phyloP scores from a whole-genome alignment of 2,888 invertebrate species.

The Dryococelus australis region DNA sequence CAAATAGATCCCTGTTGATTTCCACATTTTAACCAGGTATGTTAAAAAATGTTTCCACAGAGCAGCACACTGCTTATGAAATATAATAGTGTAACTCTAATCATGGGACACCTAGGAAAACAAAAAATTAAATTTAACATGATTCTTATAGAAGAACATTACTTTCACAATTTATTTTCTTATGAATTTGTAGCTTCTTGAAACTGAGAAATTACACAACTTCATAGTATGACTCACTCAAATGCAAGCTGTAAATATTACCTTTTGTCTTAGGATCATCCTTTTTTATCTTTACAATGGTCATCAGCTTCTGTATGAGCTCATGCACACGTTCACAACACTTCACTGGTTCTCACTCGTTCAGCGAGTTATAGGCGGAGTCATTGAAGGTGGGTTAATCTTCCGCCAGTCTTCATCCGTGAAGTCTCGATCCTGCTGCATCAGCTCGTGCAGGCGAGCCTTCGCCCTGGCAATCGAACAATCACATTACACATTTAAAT shows the following conservation, averaged over 20 bases:
- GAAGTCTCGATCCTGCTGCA: conserved; percentile 91
- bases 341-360: conserved; percentile 93
- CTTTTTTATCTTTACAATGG: conserved; percentile 83
- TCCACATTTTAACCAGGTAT: too few relatives aligned
- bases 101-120: too few relatives aligned
- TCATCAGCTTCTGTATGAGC: conserved; percentile 85
- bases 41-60: too few relatives aligned
- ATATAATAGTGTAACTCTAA: too few relatives aligned
- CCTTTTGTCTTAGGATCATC: conserved; percentile 90
- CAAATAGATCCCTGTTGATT: too few relatives aligned
- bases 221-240: too few relatives aligned
- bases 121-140: too few relatives aligned
- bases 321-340: conserved; percentile 92
- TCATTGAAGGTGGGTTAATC: conserved; percentile 91
- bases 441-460: conserved; percentile 88
- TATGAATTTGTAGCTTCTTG: too few relatives aligned
- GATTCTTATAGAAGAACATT: too few relatives aligned
- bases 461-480: conserved; percentile 75
- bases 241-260: conserved; percentile 50
- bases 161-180: too few relatives aligned
- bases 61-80: too few relatives aligned
- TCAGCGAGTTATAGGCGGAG: conserved; percentile 89
- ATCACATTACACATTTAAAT: not conserved
- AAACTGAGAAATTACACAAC: too few relatives aligned
- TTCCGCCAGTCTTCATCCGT: conserved; percentile 82